These are phyloP conservation scores for Celastrina argiolus DNA, from an alignment of 2,888 invertebrate genomes.

Conservation along the genomic window DNA sequence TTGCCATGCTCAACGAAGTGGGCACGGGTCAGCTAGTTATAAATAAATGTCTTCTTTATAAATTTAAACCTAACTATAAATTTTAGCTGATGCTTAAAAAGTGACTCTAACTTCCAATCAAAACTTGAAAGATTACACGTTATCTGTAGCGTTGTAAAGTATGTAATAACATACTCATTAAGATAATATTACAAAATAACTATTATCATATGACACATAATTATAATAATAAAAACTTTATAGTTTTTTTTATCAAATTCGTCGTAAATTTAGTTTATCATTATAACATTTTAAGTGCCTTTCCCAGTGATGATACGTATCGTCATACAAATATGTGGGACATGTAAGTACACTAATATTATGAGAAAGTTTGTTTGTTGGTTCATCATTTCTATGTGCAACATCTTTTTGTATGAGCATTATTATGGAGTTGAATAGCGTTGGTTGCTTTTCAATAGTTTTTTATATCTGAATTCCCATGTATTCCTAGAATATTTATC, in stretches of 20 bases:
- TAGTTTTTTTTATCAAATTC: not conserved
- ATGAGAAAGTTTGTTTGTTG: constrained; percentile 2
- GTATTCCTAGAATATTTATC: too few relatives aligned
- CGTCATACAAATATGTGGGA: not conserved
- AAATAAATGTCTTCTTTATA: too few relatives aligned
- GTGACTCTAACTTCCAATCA: not conserved
- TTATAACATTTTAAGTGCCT: constrained; percentile 11
- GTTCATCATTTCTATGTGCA: not conserved
- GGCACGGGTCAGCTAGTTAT: too few relatives aligned
- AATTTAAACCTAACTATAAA: not conserved
- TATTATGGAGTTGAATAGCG: not conserved
- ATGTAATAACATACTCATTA: constrained; percentile 6
- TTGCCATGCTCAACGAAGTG: too few relatives aligned
- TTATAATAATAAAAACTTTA: constrained; percentile 1
- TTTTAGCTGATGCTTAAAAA: not conserved
- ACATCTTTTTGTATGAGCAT: not conserved
- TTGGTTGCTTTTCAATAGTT: not conserved
- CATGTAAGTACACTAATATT: not conserved
- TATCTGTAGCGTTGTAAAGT: not conserved
- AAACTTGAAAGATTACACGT: not conserved
- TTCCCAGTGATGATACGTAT: not conserved
- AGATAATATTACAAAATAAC: constrained; percentile 9
- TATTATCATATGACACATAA: constrained; percentile 8
- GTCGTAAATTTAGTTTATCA: constrained; percentile 6
- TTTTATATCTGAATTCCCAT: not conserved